Percentiles rank a stretch among this genome's conserved stretches.
Conservation (phyloP, 2,888 invertebrate species). For the Acholoe squamosa region DNA sequence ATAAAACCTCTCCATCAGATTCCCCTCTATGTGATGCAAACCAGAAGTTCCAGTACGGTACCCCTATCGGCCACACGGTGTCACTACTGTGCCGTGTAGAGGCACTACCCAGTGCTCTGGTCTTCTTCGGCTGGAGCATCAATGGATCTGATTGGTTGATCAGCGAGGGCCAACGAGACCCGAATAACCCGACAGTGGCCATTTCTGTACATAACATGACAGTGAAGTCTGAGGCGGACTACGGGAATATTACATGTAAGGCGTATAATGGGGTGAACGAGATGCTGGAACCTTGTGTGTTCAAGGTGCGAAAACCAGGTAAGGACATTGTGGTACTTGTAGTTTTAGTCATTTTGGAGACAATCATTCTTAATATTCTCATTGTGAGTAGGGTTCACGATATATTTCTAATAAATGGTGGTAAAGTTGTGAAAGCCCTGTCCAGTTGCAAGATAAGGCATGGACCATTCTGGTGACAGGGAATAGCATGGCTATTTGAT, state of each 20-base stretch:
- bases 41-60: conserved; percentile 51
- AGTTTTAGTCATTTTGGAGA: too few species aligned
- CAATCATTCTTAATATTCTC: too few species aligned
- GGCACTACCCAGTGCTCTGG: conserved; percentile 24
- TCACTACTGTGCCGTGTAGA: conserved; percentile 16
- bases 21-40: conserved; percentile 6
- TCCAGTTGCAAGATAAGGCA: too few species aligned
- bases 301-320: not conserved
- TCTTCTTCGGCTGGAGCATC: conserved; percentile 47
- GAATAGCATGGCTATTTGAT: too few species aligned
- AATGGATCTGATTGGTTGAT: conserved; percentile 34
- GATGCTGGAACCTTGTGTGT: conserved; percentile 2
- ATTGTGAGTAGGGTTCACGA: too few species aligned
- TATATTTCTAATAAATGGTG: too few species aligned
- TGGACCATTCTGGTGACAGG: too few species aligned
- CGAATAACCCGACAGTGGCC: not conserved
- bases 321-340: too few species aligned
- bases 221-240: not conserved
- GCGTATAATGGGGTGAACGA: conserved; percentile 39
- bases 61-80: not conserved
- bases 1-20: not conserved
- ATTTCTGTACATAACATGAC: not conserved
- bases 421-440: too few species aligned
- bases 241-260: not conserved
- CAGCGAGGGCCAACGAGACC: conserved; percentile 16